Evolutionary conservation across 2,888 invertebrate species (phyloP).

Genomic region (Mesorhabditis spiculigera): DNA sequence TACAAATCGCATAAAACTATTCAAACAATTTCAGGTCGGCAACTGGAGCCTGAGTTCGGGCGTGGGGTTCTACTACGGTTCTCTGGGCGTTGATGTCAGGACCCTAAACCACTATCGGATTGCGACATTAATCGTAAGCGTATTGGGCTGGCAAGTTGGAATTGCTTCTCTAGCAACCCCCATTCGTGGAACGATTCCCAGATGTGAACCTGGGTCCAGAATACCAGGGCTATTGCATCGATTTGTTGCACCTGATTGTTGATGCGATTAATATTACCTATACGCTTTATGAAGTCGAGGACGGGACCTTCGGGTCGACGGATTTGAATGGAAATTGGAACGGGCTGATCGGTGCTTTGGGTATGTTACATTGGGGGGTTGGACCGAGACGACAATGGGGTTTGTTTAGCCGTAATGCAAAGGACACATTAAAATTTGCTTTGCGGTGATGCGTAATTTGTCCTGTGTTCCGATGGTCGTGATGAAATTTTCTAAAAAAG

Average conservation of each 20-base stretch:
- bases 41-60: conserved; percentile 48
- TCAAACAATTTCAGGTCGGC: conserved; percentile 36
- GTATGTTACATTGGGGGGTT: conserved; percentile 12
- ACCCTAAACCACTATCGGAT: conserved; percentile 46
- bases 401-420: too few species aligned
- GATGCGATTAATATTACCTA: conserved; percentile 83
- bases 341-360: conserved; percentile 68
- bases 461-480: too few species aligned
- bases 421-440: too few species aligned
- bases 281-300: conserved; percentile 74
- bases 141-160: background rate
- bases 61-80: conserved; percentile 41
- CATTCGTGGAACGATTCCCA: conserved; percentile 61
- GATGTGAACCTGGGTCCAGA: conserved; percentile 25
- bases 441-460: too few species aligned
- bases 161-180: conserved; percentile 61
- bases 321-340: conserved; percentile 81
- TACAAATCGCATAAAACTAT: too few species aligned
- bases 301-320: conserved; percentile 83
- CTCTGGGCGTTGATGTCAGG: conserved; percentile 45
- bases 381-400: too few species aligned
- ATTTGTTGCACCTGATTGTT: conserved; percentile 81
- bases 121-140: conserved; percentile 47
- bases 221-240: conserved; percentile 81
- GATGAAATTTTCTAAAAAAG: too few species aligned